A percentile compares a stretch with the other conserved stretches of the same genome.
phyloP scores from a whole-genome alignment of 2,797 vertebrate genomes.

The Merluccius polli region DNA sequence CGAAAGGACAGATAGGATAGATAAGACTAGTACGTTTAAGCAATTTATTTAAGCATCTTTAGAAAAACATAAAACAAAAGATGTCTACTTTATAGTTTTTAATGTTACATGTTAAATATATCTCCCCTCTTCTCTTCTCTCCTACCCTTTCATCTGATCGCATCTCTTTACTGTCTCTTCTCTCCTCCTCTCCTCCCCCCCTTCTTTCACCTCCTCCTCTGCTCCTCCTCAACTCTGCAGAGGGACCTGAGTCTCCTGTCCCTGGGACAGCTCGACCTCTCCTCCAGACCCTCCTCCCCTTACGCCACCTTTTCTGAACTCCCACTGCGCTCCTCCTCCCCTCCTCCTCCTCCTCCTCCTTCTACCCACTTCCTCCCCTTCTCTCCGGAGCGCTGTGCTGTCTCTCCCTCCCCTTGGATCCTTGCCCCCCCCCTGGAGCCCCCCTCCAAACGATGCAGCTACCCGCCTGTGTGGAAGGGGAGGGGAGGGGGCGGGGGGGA shows the following conservation, averaged over 20 bases:
- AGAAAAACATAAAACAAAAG: neutral
- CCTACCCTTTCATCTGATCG: neutral
- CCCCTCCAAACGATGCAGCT: neutral
- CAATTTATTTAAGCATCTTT: neutral
- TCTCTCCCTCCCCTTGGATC: neutral
- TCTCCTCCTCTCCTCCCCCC: neutral
- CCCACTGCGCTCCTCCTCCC: neutral
- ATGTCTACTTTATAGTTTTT: neutral
- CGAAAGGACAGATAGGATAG: too few relatives aligned
- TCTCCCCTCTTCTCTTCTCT: neutral
- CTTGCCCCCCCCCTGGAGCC: neutral
- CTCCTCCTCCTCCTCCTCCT: neutral
- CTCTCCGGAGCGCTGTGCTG: neutral
- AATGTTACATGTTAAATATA: neutral
- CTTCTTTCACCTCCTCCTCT: neutral
- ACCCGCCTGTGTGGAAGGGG: neutral
- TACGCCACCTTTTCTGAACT: neutral
- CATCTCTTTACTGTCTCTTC: neutral
- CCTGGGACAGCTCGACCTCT: neutral
- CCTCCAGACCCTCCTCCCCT: neutral
- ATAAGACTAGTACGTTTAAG: neutral
- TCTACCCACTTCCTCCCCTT: neutral
- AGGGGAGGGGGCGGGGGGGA: neutral
- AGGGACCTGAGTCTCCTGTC: neutral
- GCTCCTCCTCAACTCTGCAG: neutral